phyloP scores from a whole-genome alignment of 2,888 invertebrate species.

The Lordiphosa fenestrarum region DNA sequence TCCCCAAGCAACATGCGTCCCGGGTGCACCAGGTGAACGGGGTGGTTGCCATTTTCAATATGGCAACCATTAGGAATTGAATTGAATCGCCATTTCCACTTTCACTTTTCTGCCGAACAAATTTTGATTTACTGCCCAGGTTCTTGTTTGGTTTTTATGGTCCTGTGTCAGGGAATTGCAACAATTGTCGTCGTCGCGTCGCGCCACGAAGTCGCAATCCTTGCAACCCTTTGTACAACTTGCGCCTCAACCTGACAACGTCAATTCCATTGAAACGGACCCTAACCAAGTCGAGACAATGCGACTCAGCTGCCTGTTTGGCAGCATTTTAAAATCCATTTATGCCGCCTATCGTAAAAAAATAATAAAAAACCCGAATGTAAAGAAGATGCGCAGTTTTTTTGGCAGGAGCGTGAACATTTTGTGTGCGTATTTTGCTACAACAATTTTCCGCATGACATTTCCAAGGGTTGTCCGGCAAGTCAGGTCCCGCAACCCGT shows the following conservation, averaged over 20 bases:
- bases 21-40: constrained; percentile 44
- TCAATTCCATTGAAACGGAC: constrained; percentile 52
- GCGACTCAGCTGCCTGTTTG: constrained; percentile 64
- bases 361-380: constrained; percentile 41
- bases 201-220: constrained; percentile 12
- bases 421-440: constrained; percentile 59
- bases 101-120: constrained; percentile 47
- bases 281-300: constrained; percentile 46
- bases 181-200: constrained; percentile 55
- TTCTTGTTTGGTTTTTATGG: constrained; percentile 50
- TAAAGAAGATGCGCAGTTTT: constrained; percentile 36
- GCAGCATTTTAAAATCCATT: constrained; percentile 66
- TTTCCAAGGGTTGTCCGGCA: constrained; percentile 24
- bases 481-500: constrained; percentile 38
- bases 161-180: constrained; percentile 57
- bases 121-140: constrained; percentile 57
- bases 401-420: constrained; percentile 51
- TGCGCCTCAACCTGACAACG: constrained; percentile 56
- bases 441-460: constrained; percentile 61
- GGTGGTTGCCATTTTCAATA: constrained; percentile 38
- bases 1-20: constrained; percentile 24
- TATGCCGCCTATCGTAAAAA: constrained; percentile 71
- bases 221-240: constrained; percentile 59
- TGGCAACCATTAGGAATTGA: constrained; percentile 36
- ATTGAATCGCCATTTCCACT: constrained; percentile 32